Base-by-base conservation (phyloP, 1,140 invertebrate genomes). In the Geopemphigus sp. region DNA sequence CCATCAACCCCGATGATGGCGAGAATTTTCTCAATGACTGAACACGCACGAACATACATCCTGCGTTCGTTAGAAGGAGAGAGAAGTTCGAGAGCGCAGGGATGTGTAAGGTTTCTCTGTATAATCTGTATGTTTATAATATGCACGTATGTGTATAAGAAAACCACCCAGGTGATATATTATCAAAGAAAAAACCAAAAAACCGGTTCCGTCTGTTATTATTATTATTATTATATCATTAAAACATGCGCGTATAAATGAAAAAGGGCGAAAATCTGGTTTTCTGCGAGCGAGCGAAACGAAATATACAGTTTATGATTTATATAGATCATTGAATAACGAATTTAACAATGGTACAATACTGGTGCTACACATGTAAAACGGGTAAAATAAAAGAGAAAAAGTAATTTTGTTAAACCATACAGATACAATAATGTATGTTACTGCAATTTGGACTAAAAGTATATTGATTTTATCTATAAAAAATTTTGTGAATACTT, bases 21-120 rank as follows among this genome's bases (percentile, higher is more conserved):
- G 26, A 73, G 53, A 10, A 56, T 73, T 73, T 73, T 73, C 70
- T 54, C 53, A 11, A 50, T 73, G 53, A 73, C 24, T 56, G 53
- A 57, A 68, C 66, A 47, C 15, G 5, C 39, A 8, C n/a, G n/a
- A n/a, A n/a, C n/a, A n/a, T n/a, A n/a, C n/a, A n/a, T n/a, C n/a
- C n/a, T n/a, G n/a, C n/a, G n/a, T n/a, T n/a, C n/a, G n/a, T 10
- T 5, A 6, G 5, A 45, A 14, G 22, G 66, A 47, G 45, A 68
- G 64, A 50, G 8, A 10, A 19, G 64, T 24, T 66, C 8, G 5
- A 1, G 63, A 32, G 22, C 39, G 15, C 22, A 14, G 1, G 64
- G 32, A 17, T 15, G 22, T 15, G 22, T 68, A 68, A 68, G 66
- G 66, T 68, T 68, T 68, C 66, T 39, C 24, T 22, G 11, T 11